Evolutionary conservation across 2,888 invertebrate species (phyloP).

Genomic region (Dicranocentrus wangi): DNA sequence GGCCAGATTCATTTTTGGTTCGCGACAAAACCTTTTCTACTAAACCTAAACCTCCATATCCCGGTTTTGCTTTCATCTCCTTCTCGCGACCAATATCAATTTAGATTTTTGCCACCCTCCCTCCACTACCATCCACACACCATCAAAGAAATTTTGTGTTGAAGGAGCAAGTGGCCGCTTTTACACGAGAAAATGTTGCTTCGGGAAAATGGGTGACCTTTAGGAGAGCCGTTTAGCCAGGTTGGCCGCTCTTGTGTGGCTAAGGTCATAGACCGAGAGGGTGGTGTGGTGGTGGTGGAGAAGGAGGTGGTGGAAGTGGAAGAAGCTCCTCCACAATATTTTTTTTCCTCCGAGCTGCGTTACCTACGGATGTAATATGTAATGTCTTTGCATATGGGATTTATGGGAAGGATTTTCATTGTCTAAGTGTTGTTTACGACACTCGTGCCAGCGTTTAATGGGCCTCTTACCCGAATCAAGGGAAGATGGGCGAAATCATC

Average conservation of each 20-base stretch:
- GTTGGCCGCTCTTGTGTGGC: too few species aligned
- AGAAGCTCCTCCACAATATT: too few species aligned
- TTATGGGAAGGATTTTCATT: slow-evolving; percentile 71
- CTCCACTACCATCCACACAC: too few species aligned
- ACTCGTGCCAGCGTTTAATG: slow-evolving; percentile 63
- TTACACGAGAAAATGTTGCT: not conserved
- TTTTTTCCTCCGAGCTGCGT: too few species aligned
- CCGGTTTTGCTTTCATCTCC: not conserved
- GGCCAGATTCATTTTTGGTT: not conserved
- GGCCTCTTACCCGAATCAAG: slow-evolving; percentile 41
- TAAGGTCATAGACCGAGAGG: too few species aligned
- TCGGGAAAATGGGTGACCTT: not conserved
- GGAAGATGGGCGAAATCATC: slow-evolving; percentile 45
- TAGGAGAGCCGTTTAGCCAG: too few species aligned
- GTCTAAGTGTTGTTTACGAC: slow-evolving; percentile 72
- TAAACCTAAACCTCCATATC: too few species aligned
- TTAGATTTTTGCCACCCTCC: slow-evolving; percentile 2
- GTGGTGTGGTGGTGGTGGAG: too few species aligned
- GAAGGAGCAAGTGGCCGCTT: not conserved
- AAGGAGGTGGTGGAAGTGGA: too few species aligned
- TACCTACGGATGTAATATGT: not conserved
- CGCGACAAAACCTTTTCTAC: too few species aligned
- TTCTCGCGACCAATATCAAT: slow-evolving; percentile 21
- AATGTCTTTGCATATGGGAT: slow-evolving; percentile 68
- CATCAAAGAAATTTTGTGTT: slow-evolving; percentile 2